Base-by-base conservation (phyloP, 2,888 invertebrate genomes). In the Synanthedon tipuliformis region DNA sequence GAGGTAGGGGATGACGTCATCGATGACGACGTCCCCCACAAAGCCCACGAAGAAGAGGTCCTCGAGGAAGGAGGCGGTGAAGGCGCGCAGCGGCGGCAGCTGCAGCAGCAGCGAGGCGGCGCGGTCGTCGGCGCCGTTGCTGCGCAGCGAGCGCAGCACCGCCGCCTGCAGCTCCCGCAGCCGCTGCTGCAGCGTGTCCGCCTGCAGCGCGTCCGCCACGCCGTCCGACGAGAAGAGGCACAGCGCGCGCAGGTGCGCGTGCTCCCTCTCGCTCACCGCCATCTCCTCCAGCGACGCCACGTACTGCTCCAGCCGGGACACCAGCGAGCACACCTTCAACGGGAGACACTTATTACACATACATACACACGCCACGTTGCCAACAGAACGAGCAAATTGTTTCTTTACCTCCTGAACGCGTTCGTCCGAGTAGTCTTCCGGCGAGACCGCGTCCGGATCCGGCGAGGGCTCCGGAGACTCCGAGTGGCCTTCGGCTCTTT, bases 1-100 rank as follows among this genome's bases (percentile, higher is more conserved):
- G 71, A 99, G 93, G 67, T 94, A 96, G 34, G 98, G 98, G 78
- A 99, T 94, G 63, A 98, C 95, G 71, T 94, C 95, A 71, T 98
- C 97, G 56, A 99, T 97, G 83, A 96, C 95, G 64, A 98, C 95
- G 76, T 94, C 95, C 4, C 97, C 97, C 51, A 97, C 92, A 57
- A 97, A 90, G 52, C 95, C 95, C 3, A 95, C 93, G 73, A 98
- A 97, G 88, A 97, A 97, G 53, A 97, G 89, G 71, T 97, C 97
- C 78, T 97, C 97, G 53, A 97, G 88, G 57, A 94, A 90, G 12
- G 92, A 84, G 2, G 94, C 92, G 54, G 93, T 91, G 72, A 94
- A 91, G 61, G 92, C 90, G 61, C 93, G 88, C 23, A 95, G 78
- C 4, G 92, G 91, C 1, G 94, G 91, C 56, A 97, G 88, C 71